Base-by-base conservation (phyloP, 64 coral and sea anemone species). In the Catalaphyllia jardinei region DNA sequence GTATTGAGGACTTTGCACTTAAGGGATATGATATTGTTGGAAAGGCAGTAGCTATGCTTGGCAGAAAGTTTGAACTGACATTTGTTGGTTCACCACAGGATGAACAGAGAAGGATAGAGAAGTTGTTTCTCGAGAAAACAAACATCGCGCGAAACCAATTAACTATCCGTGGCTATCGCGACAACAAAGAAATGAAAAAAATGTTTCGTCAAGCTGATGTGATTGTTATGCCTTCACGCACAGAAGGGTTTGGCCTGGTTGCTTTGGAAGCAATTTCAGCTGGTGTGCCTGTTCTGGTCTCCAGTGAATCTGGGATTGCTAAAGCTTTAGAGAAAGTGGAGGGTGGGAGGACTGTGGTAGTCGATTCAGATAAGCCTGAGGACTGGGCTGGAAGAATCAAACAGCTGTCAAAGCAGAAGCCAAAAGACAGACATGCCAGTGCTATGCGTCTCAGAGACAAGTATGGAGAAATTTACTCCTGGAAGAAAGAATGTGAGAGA, bases 241-340 rank as follows among this genome's bases (percentile, higher is more conserved):
- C 24, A 0, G 80, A 83, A 30, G 60, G 49, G 11, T 83, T 83
- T 83, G 80, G 80, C 2, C 20, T 83, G 80, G 29, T 83, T 67
- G 80, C 59, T 1, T 5, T 83, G 54, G 57, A 83, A 64, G 80
- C 60, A 39, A 67, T 83, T 63, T 67, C 80, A 29, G 59, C 80
- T 15, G 80, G 10, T 4, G 29, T 65, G 6, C 80, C 80, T 22
- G 80, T 83, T 4, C 55, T 83, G 11, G 60, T 83, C 15, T 38
- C 49, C n/a, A 64, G 4, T 14, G 55, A 67, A 30, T 67, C 55
- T 9, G 80, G 80, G 17, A n/a, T 83, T 16, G 80, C 80, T 24
- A 22, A 64, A 67, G 55, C 60, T 4, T 59, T 83, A 13, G 16
- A 83, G 59, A 14, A 57, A 18, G 55, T 59, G 20, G 15, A 83